Conservation (phyloP, 2,797 vertebrate species). For the Artibeus lituratus region DNA sequence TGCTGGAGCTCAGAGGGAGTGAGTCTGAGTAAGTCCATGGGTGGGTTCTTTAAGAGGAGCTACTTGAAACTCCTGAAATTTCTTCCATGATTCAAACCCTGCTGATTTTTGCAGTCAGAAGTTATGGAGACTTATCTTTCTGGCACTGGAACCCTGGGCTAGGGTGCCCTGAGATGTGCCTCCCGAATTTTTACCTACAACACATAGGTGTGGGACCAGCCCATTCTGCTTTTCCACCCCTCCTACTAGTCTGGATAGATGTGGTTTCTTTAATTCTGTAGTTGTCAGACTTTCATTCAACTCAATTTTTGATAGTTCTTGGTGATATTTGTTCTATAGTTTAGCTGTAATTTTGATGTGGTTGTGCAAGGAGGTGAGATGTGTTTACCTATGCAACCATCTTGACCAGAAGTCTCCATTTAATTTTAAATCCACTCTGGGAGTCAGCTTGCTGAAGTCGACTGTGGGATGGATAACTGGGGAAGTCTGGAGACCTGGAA, state of each 20-base stretch:
- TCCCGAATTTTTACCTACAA: not conserved
- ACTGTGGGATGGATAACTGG: not conserved
- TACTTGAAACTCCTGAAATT: not conserved
- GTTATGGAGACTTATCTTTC: not conserved
- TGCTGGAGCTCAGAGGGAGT: not conserved
- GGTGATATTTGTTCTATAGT: not conserved
- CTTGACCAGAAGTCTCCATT: not conserved
- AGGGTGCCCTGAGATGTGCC: not conserved
- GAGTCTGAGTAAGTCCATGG: not conserved
- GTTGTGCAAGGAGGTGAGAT: not conserved
- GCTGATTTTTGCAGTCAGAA: not conserved
- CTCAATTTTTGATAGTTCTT: not conserved
- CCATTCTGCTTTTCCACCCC: not conserved
- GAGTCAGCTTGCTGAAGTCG: not conserved
- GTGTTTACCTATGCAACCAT: not conserved
- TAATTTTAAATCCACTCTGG: constrained; percentile 2
- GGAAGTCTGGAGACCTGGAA: not conserved
- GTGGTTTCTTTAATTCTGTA: no score
- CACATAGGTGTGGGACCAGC: not conserved
- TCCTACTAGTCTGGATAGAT: not conserved
- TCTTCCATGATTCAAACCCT: not conserved
- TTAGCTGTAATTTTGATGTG: not conserved
- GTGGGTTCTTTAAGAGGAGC: not conserved
- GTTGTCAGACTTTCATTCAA: not conserved
- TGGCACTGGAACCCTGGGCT: not conserved